Percentiles rank a stretch among this genome's conserved stretches.
These are phyloP conservation scores for Calameuta idolon DNA, from an alignment of 2,888 invertebrate genomes.

Conservation along the genomic window DNA sequence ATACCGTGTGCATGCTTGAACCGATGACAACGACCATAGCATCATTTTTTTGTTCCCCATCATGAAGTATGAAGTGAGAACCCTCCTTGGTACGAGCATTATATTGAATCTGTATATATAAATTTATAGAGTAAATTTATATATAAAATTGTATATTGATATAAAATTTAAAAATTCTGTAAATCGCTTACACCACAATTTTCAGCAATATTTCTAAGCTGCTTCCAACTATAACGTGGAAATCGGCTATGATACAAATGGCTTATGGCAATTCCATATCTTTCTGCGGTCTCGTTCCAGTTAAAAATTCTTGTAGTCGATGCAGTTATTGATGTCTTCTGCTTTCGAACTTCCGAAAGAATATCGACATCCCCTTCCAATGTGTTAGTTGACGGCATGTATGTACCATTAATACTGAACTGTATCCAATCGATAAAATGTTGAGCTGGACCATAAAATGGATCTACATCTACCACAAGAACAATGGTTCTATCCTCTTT, in stretches of 20 bases:
- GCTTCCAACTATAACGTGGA: conserved; percentile 29
- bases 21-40: conserved; percentile 33
- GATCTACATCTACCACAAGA: conserved; percentile 33
- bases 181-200: conserved; percentile 12
- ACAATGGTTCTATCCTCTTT: conserved; percentile 27
- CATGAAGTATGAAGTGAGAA: conserved; percentile 38
- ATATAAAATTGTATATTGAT: neutral
- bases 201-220: conserved; percentile 19
- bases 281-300: conserved; percentile 34
- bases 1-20: conserved; percentile 29
- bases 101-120: conserved; percentile 33
- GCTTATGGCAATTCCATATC: conserved; percentile 34
- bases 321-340: conserved; percentile 8
- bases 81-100: conserved; percentile 32
- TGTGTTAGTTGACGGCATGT: conserved; percentile 25
- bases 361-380: conserved; percentile 26
- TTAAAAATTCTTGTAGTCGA: conserved; percentile 7
- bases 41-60: conserved; percentile 25
- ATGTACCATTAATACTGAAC: conserved; percentile 40
- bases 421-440: conserved; percentile 44
- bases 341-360: conserved; percentile 6
- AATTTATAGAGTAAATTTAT: neutral
- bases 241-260: conserved; percentile 35
- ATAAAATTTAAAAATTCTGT: neutral
- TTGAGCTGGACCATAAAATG: conserved; percentile 39